Base-by-base conservation (phyloP, 2,797 vertebrate genomes). In the Garrulus glandarius region DNA sequence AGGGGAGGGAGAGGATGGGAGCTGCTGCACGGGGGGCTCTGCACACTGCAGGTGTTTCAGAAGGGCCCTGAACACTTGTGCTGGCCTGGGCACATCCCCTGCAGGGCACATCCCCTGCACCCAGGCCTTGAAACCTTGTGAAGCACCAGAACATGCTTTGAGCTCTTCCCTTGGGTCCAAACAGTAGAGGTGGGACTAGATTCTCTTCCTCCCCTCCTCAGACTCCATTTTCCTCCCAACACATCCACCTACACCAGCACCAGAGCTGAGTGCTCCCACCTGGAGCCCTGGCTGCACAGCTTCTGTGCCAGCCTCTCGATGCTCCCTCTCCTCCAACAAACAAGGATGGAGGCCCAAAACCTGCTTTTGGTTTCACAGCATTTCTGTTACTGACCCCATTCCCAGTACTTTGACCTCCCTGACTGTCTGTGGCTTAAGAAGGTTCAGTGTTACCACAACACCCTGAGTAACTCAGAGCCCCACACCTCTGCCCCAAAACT, bases 281-380 rank as follows among this genome's bases (percentile, higher is more conserved):
- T 2, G 46, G 6, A 50, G 11, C 55, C 23, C 30, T 22, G n/a
- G 30, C 13, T 30, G 55, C 44, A 10, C 30, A 13, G 34, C 34
- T 44, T 7, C 83, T 21, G 0, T 1, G 1, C 69, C 15, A 15
- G 4, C 71, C 29, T 22, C 30, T 71, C 0, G 0, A 7, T 1
- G 64, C 24, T 64, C 37, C 19, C 24, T 49, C 26, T 47, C 11
- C 34, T 64, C 64, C 27, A 1, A 34, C 2, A 2, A n/a, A n/a
- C 46, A 3, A 43, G 27, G 60, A 29, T 1, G 0, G 44, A 71
- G 21, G 46, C 69, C 46, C 57, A 68, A 68, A 32, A 32, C 36
- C 20, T 3, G 30, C 2, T 9, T 60, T 37, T 9, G 68, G 27
- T 59, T 77, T 64, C n/a, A 12, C 41, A 68, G 44, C 68, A 14